phyloP scores from a whole-genome alignment of 2,888 invertebrate genomes.

The Melipona bicolor region DNA sequence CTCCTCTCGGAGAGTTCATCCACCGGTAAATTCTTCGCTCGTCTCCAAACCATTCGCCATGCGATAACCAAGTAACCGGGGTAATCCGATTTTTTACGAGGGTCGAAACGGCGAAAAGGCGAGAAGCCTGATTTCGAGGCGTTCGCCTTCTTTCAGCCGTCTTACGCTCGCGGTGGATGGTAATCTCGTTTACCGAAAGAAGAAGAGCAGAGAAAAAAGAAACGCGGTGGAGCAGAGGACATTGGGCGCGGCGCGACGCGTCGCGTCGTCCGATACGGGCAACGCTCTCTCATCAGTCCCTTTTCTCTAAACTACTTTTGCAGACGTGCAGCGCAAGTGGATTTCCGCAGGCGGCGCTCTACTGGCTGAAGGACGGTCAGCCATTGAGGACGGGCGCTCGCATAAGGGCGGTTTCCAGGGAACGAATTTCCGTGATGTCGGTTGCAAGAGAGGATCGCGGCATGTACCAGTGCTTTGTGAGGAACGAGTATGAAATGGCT shows the following conservation, averaged over 20 bases:
- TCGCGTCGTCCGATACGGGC: neutral
- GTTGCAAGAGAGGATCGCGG: conserved; percentile 84
- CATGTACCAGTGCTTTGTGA: conserved; percentile 84
- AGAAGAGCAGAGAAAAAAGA: neutral
- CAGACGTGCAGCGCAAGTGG: conserved; percentile 84
- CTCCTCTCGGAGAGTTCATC: conserved; percentile 2
- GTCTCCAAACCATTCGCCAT: conserved; percentile 10
- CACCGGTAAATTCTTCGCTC: conserved; percentile 13
- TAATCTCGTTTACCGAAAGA: conserved; percentile 45
- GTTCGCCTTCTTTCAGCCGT: neutral
- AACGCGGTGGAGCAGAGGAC: conserved; percentile 18
- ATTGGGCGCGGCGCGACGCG: neutral
- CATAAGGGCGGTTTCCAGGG: conserved; percentile 84
- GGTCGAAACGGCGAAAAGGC: neutral
- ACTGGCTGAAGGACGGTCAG: conserved; percentile 84
- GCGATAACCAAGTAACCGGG: neutral
- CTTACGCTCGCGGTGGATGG: neutral
- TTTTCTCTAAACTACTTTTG: conserved; percentile 67
- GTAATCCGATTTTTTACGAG: conserved; percentile 43
- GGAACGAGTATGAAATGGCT: conserved; percentile 84
- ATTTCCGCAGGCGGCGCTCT: conserved; percentile 81
- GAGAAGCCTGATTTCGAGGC: conserved; percentile 21
- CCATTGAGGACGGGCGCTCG: conserved; percentile 82
- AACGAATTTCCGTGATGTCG: conserved; percentile 84
- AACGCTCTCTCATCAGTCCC: conserved; percentile 64